Evolutionary conservation across 2,797 vertebrate species (phyloP).

Genomic region (Sebastes trivittatus): DNA sequence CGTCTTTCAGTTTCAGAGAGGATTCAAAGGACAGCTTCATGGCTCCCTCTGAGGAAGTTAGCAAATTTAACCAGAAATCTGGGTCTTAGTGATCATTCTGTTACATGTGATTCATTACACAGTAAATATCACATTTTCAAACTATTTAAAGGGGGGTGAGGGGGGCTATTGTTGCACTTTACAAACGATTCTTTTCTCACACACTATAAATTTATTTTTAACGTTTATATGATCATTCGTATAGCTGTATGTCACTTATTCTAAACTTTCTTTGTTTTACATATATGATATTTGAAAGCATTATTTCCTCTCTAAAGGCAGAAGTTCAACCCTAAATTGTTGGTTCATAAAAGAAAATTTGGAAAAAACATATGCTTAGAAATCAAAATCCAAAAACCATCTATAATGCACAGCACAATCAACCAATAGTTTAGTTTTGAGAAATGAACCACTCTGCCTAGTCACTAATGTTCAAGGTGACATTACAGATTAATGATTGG

Average conservation of each 20-base stretch:
- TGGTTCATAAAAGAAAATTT: background rate
- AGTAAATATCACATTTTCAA: background rate
- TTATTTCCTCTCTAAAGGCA: no score
- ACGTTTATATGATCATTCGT: no score
- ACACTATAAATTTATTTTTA: no score
- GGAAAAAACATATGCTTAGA: background rate
- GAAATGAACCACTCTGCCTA: background rate
- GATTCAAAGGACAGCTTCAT: slow-evolving; percentile 85
- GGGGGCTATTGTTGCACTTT: no score
- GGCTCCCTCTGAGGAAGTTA: slow-evolving; percentile 81
- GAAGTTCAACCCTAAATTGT: background rate
- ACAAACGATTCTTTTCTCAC: no score
- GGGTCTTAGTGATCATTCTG: background rate
- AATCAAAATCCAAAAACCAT: background rate
- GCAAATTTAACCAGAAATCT: background rate
- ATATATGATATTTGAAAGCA: no score
- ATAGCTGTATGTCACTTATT: no score
- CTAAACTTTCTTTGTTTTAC: no score
- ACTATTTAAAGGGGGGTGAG: background rate
- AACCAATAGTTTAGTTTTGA: background rate
- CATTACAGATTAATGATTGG: background rate
- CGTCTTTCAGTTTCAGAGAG: slow-evolving; percentile 86
- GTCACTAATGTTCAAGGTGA: background rate
- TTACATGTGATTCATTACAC: background rate
- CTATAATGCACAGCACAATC: background rate